phyloP scores from a whole-genome alignment of 2,888 invertebrate species.

The Microctonus hyperodae region DNA sequence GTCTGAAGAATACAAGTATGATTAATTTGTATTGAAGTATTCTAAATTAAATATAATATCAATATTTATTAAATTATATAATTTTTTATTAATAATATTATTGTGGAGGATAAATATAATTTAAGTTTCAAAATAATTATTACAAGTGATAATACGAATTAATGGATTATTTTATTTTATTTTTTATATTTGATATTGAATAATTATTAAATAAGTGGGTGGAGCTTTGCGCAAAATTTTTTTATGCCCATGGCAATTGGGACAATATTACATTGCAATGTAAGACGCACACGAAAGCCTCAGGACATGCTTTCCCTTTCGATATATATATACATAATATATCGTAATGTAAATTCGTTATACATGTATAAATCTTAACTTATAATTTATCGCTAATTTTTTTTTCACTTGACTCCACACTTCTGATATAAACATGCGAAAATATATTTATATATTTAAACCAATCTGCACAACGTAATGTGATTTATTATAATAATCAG shows the following conservation, averaged over 20 bases:
- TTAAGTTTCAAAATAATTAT: not conserved
- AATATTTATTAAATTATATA: not conserved
- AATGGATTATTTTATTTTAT: slow-evolving; percentile 1
- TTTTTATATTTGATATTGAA: not conserved
- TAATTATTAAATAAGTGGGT: slow-evolving; percentile 24
- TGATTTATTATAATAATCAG: not conserved
- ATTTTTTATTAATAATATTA: not conserved
- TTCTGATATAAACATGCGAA: not conserved
- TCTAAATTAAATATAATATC: not conserved
- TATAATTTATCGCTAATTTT: slow-evolving; percentile 3
- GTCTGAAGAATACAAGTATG: not conserved
- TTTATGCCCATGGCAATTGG: slow-evolving; percentile 34
- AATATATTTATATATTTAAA: too few relatives aligned
- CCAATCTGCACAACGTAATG: not conserved
- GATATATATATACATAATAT: slow-evolving; percentile 15
- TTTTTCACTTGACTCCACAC: not conserved
- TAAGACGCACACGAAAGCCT: slow-evolving; percentile 34
- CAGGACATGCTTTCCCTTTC: slow-evolving; percentile 39
- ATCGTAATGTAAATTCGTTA: not conserved
- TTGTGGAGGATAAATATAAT: not conserved
- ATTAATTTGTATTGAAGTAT: not conserved
- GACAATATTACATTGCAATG: slow-evolving; percentile 33
- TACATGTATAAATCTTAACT: not conserved
- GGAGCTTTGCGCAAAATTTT: slow-evolving; percentile 28
- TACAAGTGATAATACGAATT: not conserved